Evolutionary conservation across 2,888 invertebrate species (phyloP).

Genomic region (Thysanoteuthis rhombus): DNA sequence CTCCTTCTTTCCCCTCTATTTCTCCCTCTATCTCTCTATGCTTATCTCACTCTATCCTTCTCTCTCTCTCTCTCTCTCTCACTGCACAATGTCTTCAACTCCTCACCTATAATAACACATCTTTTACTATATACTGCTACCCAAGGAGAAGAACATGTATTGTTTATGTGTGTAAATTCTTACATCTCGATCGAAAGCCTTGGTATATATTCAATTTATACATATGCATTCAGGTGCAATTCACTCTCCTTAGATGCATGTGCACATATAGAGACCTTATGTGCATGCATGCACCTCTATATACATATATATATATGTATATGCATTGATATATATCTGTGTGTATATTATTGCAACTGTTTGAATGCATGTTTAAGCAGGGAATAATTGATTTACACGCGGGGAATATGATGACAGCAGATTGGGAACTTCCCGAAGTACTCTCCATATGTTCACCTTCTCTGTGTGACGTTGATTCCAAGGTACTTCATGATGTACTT

Average conservation of each 20-base stretch:
- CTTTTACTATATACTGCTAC: neutral
- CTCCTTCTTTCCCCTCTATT: neutral
- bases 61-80: neutral
- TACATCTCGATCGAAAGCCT: neutral
- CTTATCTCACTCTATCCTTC: too few relatives aligned
- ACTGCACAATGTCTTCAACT: neutral
- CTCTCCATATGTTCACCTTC: constrained; percentile 12
- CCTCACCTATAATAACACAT: neutral
- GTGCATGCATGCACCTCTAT: neutral
- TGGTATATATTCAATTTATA: neutral
- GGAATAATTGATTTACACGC: neutral
- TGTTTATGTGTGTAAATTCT: neutral
- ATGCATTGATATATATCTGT: neutral
- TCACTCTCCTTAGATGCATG: neutral
- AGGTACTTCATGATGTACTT: neutral
- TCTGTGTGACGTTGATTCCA: neutral
- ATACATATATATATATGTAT: neutral
- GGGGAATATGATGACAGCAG: neutral
- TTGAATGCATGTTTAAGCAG: constrained; percentile 12
- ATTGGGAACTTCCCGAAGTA: neutral
- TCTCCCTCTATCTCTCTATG: too few relatives aligned
- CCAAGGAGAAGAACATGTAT: neutral
- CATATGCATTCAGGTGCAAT: neutral
- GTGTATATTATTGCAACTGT: neutral
- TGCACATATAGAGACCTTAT: neutral